phyloP scores from a whole-genome alignment of 1,140 invertebrate species.

The Nasonia giraulti region DNA sequence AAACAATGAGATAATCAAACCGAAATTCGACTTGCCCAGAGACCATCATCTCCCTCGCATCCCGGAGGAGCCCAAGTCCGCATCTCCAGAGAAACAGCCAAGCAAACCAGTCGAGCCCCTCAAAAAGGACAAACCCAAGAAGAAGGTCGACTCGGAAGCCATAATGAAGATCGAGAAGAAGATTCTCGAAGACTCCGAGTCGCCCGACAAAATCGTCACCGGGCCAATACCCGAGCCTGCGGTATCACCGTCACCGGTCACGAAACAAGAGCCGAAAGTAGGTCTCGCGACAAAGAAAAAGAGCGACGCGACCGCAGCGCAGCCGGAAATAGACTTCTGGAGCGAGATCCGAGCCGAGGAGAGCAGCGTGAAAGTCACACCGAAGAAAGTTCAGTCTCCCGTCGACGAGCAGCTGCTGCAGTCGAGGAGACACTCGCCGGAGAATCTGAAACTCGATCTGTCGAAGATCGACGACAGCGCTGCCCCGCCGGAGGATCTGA shows the following conservation, averaged over 20 bases:
- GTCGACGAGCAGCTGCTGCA: neutral
- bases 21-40: neutral
- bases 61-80: constrained; percentile 14
- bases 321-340: constrained; percentile 70
- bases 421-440: neutral
- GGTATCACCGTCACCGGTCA: neutral
- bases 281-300: neutral
- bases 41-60: constrained; percentile 21
- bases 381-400: constrained; percentile 31
- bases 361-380: constrained; percentile 55
- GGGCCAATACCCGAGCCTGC: constrained; percentile 22
- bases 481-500: neutral
- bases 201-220: constrained; percentile 23
- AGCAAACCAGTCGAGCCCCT: neutral
- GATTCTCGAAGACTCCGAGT: constrained; percentile 41
- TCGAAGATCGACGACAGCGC: neutral
- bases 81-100: neutral
- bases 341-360: constrained; percentile 67
- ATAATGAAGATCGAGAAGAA: constrained; percentile 46
- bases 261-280: constrained; percentile 33
- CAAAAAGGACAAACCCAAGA: constrained; percentile 16
- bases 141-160: constrained; percentile 37
- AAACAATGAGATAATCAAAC: constrained; percentile 1
- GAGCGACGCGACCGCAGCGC: neutral
- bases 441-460: constrained; percentile 13